Evolutionary conservation across 2,888 invertebrate genomes (phyloP).

Genomic region (Cheilosia impressa): DNA sequence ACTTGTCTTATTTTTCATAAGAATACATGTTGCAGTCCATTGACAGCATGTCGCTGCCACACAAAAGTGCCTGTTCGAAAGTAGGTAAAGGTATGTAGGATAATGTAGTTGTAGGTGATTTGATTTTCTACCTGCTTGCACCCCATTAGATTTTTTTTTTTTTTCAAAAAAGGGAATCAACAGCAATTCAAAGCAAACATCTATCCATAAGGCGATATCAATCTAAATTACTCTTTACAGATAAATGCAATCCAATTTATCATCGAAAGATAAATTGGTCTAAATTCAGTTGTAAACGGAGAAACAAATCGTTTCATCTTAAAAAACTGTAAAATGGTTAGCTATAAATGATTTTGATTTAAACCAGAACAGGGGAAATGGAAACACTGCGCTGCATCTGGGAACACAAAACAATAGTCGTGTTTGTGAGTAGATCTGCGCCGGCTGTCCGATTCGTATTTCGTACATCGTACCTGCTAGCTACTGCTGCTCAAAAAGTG

Average conservation of each 20-base stretch:
- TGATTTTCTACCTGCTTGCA: constrained; percentile 38
- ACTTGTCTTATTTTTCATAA: too few species aligned
- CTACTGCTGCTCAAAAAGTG: constrained; percentile 28
- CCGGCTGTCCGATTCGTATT: not conserved
- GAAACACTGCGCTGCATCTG: not conserved
- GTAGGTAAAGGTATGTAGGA: not conserved
- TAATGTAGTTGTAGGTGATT: constrained; percentile 12
- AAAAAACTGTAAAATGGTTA: not conserved
- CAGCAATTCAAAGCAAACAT: constrained; percentile 35
- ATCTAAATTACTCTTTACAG: constrained; percentile 67
- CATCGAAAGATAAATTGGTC: constrained; percentile 56
- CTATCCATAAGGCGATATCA: constrained; percentile 59
- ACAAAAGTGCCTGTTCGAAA: not conserved
- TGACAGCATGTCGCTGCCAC: too few species aligned
- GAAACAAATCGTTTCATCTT: not conserved
- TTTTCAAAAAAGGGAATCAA: constrained; percentile 20
- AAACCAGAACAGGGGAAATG: constrained; percentile 3
- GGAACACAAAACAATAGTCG: not conserved
- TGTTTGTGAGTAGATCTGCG: not conserved
- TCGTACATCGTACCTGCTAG: too few species aligned
- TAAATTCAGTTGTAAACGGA: constrained; percentile 36
- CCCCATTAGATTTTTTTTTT: constrained; percentile 35
- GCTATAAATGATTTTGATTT: constrained; percentile 8
- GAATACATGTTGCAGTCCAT: constrained; percentile 29
- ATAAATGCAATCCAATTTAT: constrained; percentile 63